Percentiles rank a stretch among this genome's conserved stretches.
These are phyloP conservation scores for Lepus americanus DNA, from an alignment of 2,113 vertebrate species.

Conservation along the genomic window DNA sequence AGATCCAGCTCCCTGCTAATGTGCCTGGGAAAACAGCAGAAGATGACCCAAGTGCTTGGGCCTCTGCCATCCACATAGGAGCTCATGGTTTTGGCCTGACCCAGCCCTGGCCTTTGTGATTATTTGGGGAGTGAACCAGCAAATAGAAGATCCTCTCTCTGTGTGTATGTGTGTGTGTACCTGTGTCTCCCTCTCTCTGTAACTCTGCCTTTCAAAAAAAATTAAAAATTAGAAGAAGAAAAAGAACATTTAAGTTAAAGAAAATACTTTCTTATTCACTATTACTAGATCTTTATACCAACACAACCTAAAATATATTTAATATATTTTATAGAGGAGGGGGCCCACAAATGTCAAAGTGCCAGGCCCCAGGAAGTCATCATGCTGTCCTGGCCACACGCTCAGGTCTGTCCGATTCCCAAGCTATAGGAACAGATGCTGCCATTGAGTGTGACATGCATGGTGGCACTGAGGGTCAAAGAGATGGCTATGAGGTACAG, in stretches of 20 bases:
- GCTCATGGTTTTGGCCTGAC: no score
- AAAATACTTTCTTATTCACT: slow-evolving; percentile 16
- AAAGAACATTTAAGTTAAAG: background rate
- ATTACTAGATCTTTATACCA: background rate
- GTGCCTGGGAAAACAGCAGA: no score
- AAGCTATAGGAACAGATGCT: background rate
- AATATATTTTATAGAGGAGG: background rate
- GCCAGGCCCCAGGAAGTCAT: background rate
- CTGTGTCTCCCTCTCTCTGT: no score
- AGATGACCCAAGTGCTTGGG: no score
- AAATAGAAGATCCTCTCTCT: no score
- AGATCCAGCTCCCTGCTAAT: no score
- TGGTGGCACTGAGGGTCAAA: background rate
- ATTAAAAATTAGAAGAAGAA: slow-evolving; percentile 23
- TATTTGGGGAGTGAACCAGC: no score
- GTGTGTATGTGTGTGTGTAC: no score
- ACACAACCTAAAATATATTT: background rate
- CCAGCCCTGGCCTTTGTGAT: no score
- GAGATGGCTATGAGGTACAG: background rate
- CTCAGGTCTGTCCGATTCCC: background rate
- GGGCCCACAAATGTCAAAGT: background rate
- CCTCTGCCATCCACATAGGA: no score
- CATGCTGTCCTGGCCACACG: background rate
- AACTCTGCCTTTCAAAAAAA: no score
- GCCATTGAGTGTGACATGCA: background rate